phyloP scores from a whole-genome alignment of 2,888 invertebrate genomes.

The Troilus luridus region DNA sequence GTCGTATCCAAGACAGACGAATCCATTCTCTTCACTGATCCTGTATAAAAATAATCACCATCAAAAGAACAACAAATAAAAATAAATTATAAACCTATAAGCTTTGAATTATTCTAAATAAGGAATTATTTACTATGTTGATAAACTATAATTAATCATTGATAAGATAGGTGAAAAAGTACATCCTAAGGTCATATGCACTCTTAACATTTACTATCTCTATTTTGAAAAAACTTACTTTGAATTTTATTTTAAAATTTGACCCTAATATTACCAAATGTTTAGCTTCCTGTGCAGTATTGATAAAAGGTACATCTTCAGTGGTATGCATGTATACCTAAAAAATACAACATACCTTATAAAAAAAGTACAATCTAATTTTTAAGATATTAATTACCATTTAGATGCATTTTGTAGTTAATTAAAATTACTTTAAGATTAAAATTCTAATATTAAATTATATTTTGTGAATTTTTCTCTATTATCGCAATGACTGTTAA shows the following conservation, averaged over 20 bases:
- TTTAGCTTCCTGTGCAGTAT: slow-evolving; percentile 70
- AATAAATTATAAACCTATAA: too few species aligned
- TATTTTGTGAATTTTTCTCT: too few species aligned
- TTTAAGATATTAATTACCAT: background rate
- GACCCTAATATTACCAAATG: slow-evolving; percentile 24
- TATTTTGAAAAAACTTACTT: background rate
- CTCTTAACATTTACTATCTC: too few species aligned
- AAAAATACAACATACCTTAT: slow-evolving; percentile 48
- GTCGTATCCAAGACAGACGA: too few species aligned
- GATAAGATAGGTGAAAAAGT: too few species aligned
- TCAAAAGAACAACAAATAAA: too few species aligned
- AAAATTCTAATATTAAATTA: too few species aligned
- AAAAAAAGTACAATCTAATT: background rate
- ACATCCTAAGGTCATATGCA: too few species aligned
- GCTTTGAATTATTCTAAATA: too few species aligned
- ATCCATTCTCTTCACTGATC: too few species aligned
- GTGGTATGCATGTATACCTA: slow-evolving; percentile 76
- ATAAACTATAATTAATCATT: background rate
- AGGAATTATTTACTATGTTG: background rate
- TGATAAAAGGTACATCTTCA: slow-evolving; percentile 74
- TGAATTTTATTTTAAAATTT: slow-evolving; percentile 33
- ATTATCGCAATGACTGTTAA: background rate
- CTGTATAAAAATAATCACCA: too few species aligned
- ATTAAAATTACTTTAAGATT: background rate
- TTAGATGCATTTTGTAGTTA: background rate